phyloP scores from a whole-genome alignment of 2,888 invertebrate species.

The Spisula solida region DNA sequence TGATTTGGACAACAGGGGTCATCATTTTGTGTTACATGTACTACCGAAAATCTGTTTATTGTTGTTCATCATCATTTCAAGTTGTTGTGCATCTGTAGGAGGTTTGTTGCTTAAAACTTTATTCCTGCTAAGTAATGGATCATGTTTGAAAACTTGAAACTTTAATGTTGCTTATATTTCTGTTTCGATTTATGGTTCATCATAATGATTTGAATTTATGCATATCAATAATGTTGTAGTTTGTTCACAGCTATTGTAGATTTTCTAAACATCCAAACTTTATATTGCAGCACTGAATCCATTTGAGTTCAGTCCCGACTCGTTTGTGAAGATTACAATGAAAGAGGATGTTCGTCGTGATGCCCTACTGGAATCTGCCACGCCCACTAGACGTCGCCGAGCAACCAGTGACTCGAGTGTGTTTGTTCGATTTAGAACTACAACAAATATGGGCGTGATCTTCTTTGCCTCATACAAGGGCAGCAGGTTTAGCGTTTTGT shows the following conservation, averaged over 20 bases:
- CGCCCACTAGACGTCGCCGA: slow-evolving; percentile 55
- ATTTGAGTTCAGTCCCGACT: slow-evolving; percentile 93
- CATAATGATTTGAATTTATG: no score
- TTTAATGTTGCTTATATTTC: no score
- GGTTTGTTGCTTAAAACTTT: no score
- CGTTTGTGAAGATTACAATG: slow-evolving; percentile 92
- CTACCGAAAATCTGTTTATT: no score
- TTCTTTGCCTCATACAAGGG: slow-evolving; percentile 95
- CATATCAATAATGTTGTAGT: not conserved
- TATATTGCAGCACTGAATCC: slow-evolving; percentile 91
- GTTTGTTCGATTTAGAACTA: slow-evolving; percentile 94
- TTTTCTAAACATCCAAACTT: not conserved
- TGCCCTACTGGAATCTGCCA: slow-evolving; percentile 90
- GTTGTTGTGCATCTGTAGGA: no score
- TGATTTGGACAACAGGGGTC: no score
- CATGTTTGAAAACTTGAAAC: no score
- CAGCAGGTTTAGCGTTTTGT: slow-evolving; percentile 92
- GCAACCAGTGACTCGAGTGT: slow-evolving; percentile 90
- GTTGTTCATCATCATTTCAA: no score
- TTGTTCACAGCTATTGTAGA: not conserved
- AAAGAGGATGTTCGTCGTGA: slow-evolving; percentile 94
- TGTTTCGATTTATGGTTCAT: no score
- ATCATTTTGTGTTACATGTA: no score
- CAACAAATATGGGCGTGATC: slow-evolving; percentile 93
- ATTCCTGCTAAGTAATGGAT: no score